Evolutionary conservation across 2,797 vertebrate species (phyloP), one percentile per base, ranked within the genome.

Genomic region (Pangasius djambal): DNA sequence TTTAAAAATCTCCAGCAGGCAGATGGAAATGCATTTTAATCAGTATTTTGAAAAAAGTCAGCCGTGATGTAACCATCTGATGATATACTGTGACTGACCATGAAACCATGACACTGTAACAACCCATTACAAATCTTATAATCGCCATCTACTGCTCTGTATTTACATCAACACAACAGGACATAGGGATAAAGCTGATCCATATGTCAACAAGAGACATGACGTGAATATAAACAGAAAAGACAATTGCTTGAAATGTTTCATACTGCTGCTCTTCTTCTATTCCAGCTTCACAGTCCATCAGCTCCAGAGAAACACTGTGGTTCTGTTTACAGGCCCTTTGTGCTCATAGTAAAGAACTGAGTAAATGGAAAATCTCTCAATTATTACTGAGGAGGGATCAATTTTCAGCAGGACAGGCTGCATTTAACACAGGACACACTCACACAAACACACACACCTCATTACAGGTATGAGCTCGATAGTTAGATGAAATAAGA

Each of bases 371-470:
- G 96, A 96, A 97, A 96, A 92, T 95, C 95, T 95, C 94, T 96
- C 94, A 97, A 97, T 96, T 95, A 96, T 97, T 96, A 97, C 96
- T 96, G 95, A 96, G 93, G 91, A 90, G 92, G 92, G 95, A 96
- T 97, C 95, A 6, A 90, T 93, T 96, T 96, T 93, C 95, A 94
- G 87, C 13, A 91, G 89, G 74, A 94, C 94, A 95, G 94, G 91
- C 91, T 90, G 87, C 86, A 91, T 93, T 92, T 93, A 92, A 92
- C 90, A 94, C 91, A 93, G 92, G 83, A 91, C 87, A 91, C 65
- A 87, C 92, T 88, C 85, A 87, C 18, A 84, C 74, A 63, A 87
- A 65, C 18, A 84, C 67, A 72, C 87, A 69, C 16, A 89, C 57
- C 75, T n/a, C 12, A 61, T n/a, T 86, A 88, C 89, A 72, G 84